phyloP scores from a whole-genome alignment of 2,888 invertebrate genomes.

The Agrilus mali region DNA sequence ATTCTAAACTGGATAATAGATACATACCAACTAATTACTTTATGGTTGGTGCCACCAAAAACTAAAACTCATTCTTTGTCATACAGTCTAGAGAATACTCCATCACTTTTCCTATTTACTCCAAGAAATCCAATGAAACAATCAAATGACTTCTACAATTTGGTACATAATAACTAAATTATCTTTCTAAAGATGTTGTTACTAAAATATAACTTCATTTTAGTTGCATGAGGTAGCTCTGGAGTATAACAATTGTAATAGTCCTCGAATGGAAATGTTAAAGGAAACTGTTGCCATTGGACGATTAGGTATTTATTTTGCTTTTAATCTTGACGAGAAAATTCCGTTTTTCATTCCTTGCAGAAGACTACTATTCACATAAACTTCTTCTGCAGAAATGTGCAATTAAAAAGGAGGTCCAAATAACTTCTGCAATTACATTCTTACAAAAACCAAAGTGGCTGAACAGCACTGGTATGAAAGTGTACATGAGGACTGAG shows the following conservation, averaged over 20 bases:
- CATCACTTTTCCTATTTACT: slow-evolving; percentile 65
- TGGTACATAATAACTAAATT: slow-evolving; percentile 40
- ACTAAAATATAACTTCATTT: slow-evolving; percentile 17
- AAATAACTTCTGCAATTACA: too few relatives aligned
- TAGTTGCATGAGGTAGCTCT: slow-evolving; percentile 61
- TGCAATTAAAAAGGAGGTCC: slow-evolving; percentile 1
- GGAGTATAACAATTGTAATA: slow-evolving; percentile 58
- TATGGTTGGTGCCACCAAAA: slow-evolving; percentile 59
- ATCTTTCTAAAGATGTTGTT: not conserved
- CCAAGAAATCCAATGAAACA: slow-evolving; percentile 59
- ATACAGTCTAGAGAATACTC: slow-evolving; percentile 53
- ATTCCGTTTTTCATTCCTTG: slow-evolving; percentile 5
- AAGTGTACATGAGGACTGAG: not conserved
- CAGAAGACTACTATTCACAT: slow-evolving; percentile 17
- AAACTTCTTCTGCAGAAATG: slow-evolving; percentile 16
- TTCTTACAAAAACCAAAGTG: not conserved
- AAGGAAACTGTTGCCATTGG: slow-evolving; percentile 3
- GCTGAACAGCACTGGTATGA: slow-evolving; percentile 1
- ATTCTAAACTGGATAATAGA: slow-evolving; percentile 51
- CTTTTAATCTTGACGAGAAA: not conserved
- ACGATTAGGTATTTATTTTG: slow-evolving; percentile 17
- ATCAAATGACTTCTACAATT: slow-evolving; percentile 51
- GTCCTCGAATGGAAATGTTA: slow-evolving; percentile 14
- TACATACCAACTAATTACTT: slow-evolving; percentile 46
- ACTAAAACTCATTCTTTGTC: slow-evolving; percentile 49